Conservation (phyloP, 2,888 invertebrate species). For the Campoplex nolae region DNA sequence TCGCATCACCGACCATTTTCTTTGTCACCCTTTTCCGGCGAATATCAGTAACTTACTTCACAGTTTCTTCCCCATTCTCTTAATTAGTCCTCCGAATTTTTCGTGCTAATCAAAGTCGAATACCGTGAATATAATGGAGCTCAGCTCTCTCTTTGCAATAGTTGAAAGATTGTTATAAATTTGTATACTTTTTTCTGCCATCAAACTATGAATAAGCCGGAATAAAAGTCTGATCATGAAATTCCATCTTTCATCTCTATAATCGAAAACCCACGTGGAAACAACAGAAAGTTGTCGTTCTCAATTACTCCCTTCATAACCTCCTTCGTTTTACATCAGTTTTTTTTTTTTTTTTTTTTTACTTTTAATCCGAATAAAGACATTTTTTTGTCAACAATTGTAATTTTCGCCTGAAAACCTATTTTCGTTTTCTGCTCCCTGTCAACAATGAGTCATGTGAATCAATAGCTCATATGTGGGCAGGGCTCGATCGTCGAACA, state of each 20-base stretch:
- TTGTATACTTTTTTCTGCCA: background rate
- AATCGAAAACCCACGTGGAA: background rate
- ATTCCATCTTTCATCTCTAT: background rate
- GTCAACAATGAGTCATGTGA: background rate
- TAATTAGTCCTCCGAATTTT: slow-evolving; percentile 29
- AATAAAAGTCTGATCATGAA: background rate
- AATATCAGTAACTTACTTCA: slow-evolving; percentile 21
- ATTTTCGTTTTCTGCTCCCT: background rate
- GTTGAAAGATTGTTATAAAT: background rate
- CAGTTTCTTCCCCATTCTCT: slow-evolving; percentile 20
- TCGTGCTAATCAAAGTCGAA: slow-evolving; percentile 28
- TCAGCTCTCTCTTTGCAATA: background rate
- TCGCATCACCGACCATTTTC: slow-evolving; percentile 58
- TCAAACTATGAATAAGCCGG: background rate
- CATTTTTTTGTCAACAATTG: background rate
- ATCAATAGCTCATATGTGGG: background rate
- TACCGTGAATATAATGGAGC: no score
- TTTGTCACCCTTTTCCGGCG: slow-evolving; percentile 50
- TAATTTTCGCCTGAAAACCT: background rate
- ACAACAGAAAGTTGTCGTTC: background rate
- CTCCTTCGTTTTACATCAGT: no score
- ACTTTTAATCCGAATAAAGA: background rate
- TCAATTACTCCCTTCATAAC: background rate
- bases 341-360: background rate
- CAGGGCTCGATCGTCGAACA: background rate